Evolutionary conservation across 2,888 invertebrate species (phyloP), one percentile per base, ranked within the genome.

Genomic region (Acleris laterana): DNA sequence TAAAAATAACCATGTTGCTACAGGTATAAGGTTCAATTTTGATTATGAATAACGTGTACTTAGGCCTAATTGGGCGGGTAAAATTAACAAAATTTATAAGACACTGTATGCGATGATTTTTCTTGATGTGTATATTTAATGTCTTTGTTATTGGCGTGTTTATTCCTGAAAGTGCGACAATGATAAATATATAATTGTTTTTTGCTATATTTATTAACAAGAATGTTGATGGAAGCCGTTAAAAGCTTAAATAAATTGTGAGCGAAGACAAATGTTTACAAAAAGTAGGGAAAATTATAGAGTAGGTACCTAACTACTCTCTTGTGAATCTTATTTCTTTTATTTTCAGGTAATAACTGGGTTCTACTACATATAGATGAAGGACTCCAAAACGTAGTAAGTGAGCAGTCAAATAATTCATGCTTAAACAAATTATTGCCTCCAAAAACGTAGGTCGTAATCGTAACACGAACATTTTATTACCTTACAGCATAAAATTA

Each of bases 41-140:
- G 62, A 32, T 6, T 71, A 68, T 17, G 42, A 5, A 32, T 7
- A 20, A 17, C 7, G 22, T 52, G 69, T 50, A 69, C 60, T 71
- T 79, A 73, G 56, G 72, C 44, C 63, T 63, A 74, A 74, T 70
- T 58, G 59, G 42, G 48, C 52, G 49, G 52, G 25, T 67, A 38
- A 53, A 58, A 70, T 70, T 73, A 68, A 72, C 73, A 79, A 87
- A 81, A 89, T 90, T 89, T 89, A 89, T 87, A 87, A 78, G 81
- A 82, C 83, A 77, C 72, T 78, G 78, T 83, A 85, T 84, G 87
- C 84, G 85, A 87, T 89, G 87, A 88, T 87, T 86, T 88, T 87
- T 83, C 83, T 77, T 81, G 86, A 88, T 85, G 81, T 77, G 78
- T 76, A 74, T 83, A 84, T 84, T 84, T 88, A 88, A 89, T 88